Evolutionary conservation across 2,113 vertebrate genomes (phyloP), one percentile per base, ranked within the genome.

Genomic region (Alces alces): DNA sequence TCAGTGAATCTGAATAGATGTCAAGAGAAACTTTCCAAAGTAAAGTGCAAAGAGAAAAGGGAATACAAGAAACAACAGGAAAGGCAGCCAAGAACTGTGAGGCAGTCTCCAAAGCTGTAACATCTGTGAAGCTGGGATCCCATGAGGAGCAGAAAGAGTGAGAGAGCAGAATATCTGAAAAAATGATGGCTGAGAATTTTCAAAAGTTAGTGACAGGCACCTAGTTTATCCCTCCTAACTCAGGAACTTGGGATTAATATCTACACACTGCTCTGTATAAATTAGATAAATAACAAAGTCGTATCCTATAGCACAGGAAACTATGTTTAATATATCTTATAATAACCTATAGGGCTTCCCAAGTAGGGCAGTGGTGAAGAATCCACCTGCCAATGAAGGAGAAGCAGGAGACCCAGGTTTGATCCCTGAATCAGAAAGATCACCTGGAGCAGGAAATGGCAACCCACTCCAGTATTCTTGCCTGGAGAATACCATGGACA

Each of bases 61-160:
- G 52, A 54, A 39, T 2, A n/a, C 45, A 83, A n/a, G 27, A 21
- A 80, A 58, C 6, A 15, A 39, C 30, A 61, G 36, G 66, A 15
- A 23, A 23, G 19, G 33, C 1, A 33, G 39, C n/a, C 25, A 10
- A 43, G 54, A 33, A 27, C 8, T 5, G 79, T 27, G 23, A 76
- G 78, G 4, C 25, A 14, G 28, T 16, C 50, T 64, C 61, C 19
- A 50, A 66, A 15, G 30, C 43, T 4, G 9, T 14, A 27, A 17
- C 8, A 2, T 14, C 8, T 7, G 13, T 10, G n/a, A 6, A 16
- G 30, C 2, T 6, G n/a, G 55, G n/a, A 17, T 10, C 7, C 25
- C 78, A 45, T 47, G 45, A 79, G 47, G 23, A 30, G 23, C 23
- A 3, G 25, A 33, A 55, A 55, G 43, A 43, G 9, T 8, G 25